Evolutionary conservation across 64 coral and sea anemone species (phyloP).

Genomic region (Montipora efflorescens): DNA sequence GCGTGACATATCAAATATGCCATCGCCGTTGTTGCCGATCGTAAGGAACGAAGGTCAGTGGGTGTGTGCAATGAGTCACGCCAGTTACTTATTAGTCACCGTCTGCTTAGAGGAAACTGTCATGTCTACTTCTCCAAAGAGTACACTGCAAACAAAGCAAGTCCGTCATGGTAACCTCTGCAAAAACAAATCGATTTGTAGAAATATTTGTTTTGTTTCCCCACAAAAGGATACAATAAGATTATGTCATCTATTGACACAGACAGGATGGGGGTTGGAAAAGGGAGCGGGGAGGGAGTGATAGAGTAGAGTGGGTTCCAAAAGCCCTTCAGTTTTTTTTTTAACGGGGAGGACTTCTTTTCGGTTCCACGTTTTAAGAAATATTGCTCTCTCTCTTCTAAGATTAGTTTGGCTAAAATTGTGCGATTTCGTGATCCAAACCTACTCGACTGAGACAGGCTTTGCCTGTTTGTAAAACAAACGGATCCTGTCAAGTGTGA

Average conservation of each 20-base stretch:
- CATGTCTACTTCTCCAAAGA: not conserved
- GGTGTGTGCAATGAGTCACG: not conserved
- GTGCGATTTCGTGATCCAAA: not conserved
- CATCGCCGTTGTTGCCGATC: not conserved
- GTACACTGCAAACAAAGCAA: not conserved
- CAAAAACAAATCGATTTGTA: conserved; percentile 13
- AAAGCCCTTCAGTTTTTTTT: not conserved
- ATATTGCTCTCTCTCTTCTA: not conserved
- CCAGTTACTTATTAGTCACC: conserved; percentile 22
- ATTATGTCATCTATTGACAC: not conserved
- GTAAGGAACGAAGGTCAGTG: not conserved
- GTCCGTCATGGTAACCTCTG: not conserved
- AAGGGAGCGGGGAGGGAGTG: not conserved
- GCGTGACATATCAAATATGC: no score
- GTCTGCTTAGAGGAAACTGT: not conserved
- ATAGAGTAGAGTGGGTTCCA: not conserved
- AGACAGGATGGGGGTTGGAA: not conserved
- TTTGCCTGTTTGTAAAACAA: conserved; percentile 38
- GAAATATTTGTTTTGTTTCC: conserved; percentile 3
- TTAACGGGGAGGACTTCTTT: not conserved
- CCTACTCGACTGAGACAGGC: conserved; percentile 13
- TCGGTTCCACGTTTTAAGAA: not conserved
- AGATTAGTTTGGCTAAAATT: not conserved
- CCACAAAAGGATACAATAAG: conserved; percentile 12
- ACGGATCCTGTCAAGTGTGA: conserved; percentile 54